phyloP scores from a whole-genome alignment of 2,113 vertebrate genomes.

The Jacana jacana region DNA sequence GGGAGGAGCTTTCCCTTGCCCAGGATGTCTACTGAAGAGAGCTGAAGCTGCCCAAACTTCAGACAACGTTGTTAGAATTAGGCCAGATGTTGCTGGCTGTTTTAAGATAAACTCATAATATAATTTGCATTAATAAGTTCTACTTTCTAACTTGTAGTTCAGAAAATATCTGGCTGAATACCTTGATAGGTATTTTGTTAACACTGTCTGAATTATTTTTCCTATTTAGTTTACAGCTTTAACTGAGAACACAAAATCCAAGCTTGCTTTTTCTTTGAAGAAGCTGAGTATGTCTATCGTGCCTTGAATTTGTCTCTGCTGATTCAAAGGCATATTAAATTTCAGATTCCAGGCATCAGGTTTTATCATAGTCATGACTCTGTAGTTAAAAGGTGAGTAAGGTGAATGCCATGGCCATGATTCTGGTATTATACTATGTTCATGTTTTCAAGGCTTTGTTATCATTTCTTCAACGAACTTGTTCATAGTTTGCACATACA shows the following conservation, averaged over 20 bases:
- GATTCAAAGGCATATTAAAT: background rate
- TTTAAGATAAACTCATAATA: background rate
- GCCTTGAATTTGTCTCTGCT: background rate
- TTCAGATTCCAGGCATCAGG: background rate
- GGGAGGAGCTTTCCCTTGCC: background rate
- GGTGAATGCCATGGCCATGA: background rate
- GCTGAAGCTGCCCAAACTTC: background rate
- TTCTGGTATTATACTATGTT: background rate
- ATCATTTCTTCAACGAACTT: background rate
- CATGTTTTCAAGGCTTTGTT: background rate
- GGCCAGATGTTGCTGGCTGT: background rate
- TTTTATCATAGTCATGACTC: background rate
- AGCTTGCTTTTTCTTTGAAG: background rate
- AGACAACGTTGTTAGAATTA: background rate
- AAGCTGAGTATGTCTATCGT: background rate
- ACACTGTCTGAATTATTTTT: background rate
- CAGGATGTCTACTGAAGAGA: background rate
- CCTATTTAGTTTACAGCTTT: background rate
- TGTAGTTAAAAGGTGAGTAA: background rate
- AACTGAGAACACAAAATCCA: background rate
- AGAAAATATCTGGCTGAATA: background rate
- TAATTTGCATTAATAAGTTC: background rate
- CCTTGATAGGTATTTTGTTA: background rate
- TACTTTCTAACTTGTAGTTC: background rate
- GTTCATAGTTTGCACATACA: background rate